Conservation (phyloP, 1,140 invertebrate genomes). For the roundworm (Caenorhabditis elegans) region WBcel235 BX284606.5:13061501-13062000, state of each 20-base stretch:
- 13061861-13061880: not conserved
- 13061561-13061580: not conserved
- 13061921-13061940: not conserved
- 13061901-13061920: too few relatives aligned
- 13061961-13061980: not conserved
- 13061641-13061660: slow-evolving; percentile 20
- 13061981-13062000: slow-evolving; percentile 22
- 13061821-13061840: not conserved
- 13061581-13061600: not conserved
- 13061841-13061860: not conserved
- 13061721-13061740: not conserved
- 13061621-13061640: slow-evolving; percentile 9
- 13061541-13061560: not conserved
- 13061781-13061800: not conserved
- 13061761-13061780: not conserved
- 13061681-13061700: slow-evolving; percentile 23
- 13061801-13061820: not conserved
- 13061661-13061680: slow-evolving; percentile 15
- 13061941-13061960: not conserved
- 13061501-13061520: not conserved
- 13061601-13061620: not conserved
- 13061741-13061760: slow-evolving; percentile 4
- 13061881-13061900: not conserved
- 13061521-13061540: slow-evolving; percentile 21
- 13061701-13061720: not conserved